Conservation (phyloP, 2,797 vertebrate species). For the Anisognathus igniventris region DNA sequence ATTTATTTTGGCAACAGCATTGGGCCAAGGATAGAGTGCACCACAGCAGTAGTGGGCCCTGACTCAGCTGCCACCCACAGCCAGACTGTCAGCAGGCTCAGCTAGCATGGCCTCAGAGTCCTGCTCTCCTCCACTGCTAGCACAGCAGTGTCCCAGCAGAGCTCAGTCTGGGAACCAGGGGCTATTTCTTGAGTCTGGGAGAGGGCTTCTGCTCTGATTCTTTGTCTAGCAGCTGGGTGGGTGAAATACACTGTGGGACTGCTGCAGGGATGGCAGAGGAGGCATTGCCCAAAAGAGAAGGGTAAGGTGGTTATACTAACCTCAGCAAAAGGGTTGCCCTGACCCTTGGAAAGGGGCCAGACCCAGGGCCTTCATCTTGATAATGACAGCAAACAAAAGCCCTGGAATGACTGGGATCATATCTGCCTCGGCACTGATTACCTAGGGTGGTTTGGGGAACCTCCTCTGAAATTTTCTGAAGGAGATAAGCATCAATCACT, state of each 20-base stretch:
- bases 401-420: background rate
- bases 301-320: background rate
- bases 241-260: background rate
- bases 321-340: background rate
- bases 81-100: background rate
- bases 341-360: background rate
- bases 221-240: background rate
- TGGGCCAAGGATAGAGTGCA: background rate
- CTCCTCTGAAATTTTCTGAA: background rate
- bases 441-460: background rate
- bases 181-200: background rate
- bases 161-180: background rate
- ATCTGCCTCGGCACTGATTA: background rate
- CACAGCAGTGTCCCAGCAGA: background rate
- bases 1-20: background rate
- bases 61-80: background rate
- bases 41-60: background rate
- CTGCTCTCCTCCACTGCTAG: background rate
- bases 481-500: background rate
- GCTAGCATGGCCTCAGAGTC: background rate
- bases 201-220: background rate
- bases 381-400: background rate
- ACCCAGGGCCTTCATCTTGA: background rate
- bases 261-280: background rate
- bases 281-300: background rate